A percentile compares a stretch with the other conserved stretches of the same genome.
These are phyloP conservation scores for Lutjanus campechanus DNA, from an alignment of 2,797 vertebrate species.

Conservation along the genomic window DNA sequence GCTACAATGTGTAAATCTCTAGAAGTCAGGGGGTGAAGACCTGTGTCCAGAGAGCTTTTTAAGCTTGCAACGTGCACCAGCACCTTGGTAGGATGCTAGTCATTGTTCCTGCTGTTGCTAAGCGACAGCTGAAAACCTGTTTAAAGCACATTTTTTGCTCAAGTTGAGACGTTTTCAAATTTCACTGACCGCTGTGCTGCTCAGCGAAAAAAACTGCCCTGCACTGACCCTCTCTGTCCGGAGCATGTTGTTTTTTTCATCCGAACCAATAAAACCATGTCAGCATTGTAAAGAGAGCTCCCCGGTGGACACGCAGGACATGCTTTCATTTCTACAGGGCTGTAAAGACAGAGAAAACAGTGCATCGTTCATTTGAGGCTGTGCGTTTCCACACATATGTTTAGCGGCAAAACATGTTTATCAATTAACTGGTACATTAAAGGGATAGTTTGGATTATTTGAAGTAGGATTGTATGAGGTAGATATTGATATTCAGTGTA, in stretches of 20 bases:
- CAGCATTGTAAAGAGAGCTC: constrained; percentile 42
- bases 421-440: constrained; percentile 13
- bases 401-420: not conserved
- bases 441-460: not conserved
- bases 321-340: not conserved
- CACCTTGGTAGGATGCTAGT: constrained; percentile 48
- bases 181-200: constrained; percentile 39
- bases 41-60: constrained; percentile 46
- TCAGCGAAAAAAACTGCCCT: constrained; percentile 21
- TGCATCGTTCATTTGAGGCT: not conserved
- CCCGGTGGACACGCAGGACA: constrained; percentile 8
- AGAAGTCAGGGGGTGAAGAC: constrained; percentile 51
- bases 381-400: not conserved
- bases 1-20: constrained; percentile 45
- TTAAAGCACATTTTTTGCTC: constrained; percentile 39
- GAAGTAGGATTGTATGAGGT: too few species aligned
- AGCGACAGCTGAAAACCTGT: constrained; percentile 51
- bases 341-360: not conserved
- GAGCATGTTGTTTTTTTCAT: constrained; percentile 10
- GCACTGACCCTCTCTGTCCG: constrained; percentile 13
- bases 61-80: constrained; percentile 13
- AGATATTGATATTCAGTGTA: too few species aligned
- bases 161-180: constrained; percentile 55
- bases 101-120: constrained; percentile 68
- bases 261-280: constrained; percentile 36